A percentile compares a stretch with the other conserved stretches of the same genome.
These are phyloP conservation scores for Chaenogobius annularis DNA, from an alignment of 2,113 vertebrate genomes.

Conservation along the genomic window DNA sequence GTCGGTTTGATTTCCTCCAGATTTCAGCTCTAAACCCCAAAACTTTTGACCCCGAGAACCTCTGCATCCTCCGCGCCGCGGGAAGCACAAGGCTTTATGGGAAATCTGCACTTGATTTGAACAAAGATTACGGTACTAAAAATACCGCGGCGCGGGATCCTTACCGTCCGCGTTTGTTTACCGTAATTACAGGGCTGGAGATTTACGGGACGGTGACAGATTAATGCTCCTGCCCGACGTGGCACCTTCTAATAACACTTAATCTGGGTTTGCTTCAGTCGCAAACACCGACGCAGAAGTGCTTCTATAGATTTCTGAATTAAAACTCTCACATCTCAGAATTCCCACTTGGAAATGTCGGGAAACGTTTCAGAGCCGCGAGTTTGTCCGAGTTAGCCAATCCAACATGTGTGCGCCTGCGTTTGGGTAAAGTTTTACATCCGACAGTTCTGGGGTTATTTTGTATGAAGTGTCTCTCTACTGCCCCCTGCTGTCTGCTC, in stretches of 20 bases:
- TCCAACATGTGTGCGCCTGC: too few relatives aligned
- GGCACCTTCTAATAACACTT: constrained; percentile 15
- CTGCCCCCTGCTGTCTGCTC: too few relatives aligned
- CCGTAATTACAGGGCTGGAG: constrained; percentile 15
- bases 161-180: constrained; percentile 23
- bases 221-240: constrained; percentile 11
- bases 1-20: constrained; percentile 46
- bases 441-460: too few relatives aligned
- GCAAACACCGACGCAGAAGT: background rate
- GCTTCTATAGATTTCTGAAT: too few relatives aligned
- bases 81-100: constrained; percentile 60
- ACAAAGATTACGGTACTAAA: constrained; percentile 41
- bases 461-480: too few relatives aligned
- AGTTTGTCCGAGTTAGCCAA: too few relatives aligned
- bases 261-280: background rate
- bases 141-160: constrained; percentile 36
- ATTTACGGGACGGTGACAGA: constrained; percentile 14
- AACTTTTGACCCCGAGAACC: constrained; percentile 51
- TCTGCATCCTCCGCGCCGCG: constrained; percentile 49
- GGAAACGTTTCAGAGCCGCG: too few relatives aligned
- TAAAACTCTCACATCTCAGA: too few relatives aligned
- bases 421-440: too few relatives aligned
- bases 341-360: too few relatives aligned
- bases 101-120: constrained; percentile 59
- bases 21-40: constrained; percentile 47